Evolutionary conservation across 2,888 invertebrate genomes (phyloP).

Genomic region (Pollenia griseotomentosa): DNA sequence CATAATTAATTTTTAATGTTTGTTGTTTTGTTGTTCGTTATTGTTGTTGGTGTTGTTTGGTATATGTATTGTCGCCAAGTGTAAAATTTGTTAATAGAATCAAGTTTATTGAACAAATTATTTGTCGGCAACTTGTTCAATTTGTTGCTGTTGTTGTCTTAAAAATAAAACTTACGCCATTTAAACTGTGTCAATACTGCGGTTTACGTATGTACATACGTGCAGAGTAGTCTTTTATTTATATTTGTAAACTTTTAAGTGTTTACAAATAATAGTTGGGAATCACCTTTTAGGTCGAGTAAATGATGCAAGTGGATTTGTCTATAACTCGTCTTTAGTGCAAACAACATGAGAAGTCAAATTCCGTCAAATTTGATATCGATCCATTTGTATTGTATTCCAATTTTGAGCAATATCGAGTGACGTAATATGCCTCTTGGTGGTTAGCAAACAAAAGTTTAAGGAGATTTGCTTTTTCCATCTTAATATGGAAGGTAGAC

Average conservation of each 20-base stretch:
- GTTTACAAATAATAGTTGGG: background rate
- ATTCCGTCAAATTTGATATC: no score
- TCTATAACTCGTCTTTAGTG: no score
- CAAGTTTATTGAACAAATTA: conserved; percentile 70
- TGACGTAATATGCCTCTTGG: no score
- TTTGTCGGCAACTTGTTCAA: conserved; percentile 59
- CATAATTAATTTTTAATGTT: conserved; percentile 66
- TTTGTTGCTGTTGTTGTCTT: conserved; percentile 43
- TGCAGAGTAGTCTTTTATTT: background rate
- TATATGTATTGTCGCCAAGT: conserved; percentile 63
- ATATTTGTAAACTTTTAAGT: background rate
- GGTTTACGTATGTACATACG: background rate
- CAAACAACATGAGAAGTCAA: no score
- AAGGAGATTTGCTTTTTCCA: no score
- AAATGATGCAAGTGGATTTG: no score
- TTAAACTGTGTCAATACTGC: conserved; percentile 50
- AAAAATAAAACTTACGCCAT: conserved; percentile 10
- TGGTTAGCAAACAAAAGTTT: no score
- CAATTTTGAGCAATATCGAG: no score
- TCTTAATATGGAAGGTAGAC: no score
- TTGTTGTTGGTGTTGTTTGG: conserved; percentile 34
- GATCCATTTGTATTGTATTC: no score
- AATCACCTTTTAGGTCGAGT: background rate
- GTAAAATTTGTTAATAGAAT: conserved; percentile 69
- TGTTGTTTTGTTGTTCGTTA: conserved; percentile 33